Evolutionary conservation across 2,797 vertebrate species (phyloP), one percentile per base, ranked within the genome.

Genomic region (Myotis findleyi): DNA sequence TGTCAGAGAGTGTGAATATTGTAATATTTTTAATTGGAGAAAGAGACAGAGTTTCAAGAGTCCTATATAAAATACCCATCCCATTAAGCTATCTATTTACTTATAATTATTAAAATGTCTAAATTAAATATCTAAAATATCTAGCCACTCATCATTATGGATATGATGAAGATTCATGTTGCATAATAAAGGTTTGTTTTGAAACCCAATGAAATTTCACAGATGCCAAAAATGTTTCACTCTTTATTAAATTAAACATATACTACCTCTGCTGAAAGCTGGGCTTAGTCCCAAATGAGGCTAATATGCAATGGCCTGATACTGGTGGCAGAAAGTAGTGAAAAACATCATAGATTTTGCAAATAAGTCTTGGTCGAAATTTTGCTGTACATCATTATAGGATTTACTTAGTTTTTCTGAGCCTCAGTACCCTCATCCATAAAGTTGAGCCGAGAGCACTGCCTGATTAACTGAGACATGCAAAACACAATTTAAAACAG

Each of bases 401-500:
- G 41, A 92, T 49, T 91, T 68, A 64, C 12, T 71, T 17, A 41
- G 20, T 55, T 69, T 92, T 53, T 93, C 84, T 55, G 73, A 86
- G 44, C 12, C 44, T 80, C 23, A 18, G 41, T 62, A 62, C 21
- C 13, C 21, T 27, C 36, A 69, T 23, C 6, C 3, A 66, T 72
- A 75, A 91, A 88, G 49, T 5, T 30, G 47, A 69, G 16, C 30
- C 38, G 33, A 73, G 53, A 89, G 51, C 17, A 51, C 80, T 89
- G 49, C 51, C 41, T 75, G 49, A 69, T 69, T 38, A 47, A 66
- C 44, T 25, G 12, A 72, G 47, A 73, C 20, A 55, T 13, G n/a
- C 1, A 79, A 77, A 76, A 49, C 13, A 71, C 18, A 66, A 80
- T 88, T 59, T 47, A 79, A 89, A 88, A 88, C 7, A 73, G 12